Evolutionary conservation across 1,140 invertebrate genomes (phyloP), one percentile per base, ranked within the genome.

Genomic region (Drosophila lacteicornis): DNA sequence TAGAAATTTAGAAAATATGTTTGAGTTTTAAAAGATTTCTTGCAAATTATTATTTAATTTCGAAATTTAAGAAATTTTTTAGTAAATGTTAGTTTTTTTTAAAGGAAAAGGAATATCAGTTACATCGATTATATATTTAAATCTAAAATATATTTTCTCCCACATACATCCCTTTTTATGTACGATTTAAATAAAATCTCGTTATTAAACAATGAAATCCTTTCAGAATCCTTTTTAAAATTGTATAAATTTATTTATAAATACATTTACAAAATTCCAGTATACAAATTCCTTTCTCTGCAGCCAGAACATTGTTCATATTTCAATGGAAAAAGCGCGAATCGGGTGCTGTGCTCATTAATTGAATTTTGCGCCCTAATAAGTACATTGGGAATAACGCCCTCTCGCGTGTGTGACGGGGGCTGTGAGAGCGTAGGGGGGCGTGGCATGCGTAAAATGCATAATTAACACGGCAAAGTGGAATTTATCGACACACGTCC

Each of bases 321-420:
- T 27, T 67, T 67, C 42, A 67, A 63, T 47, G n/a, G 15, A 53
- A 67, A 69, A 69, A 69, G 22, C 46, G 38, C 27, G 19, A 53
- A 45, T 51, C 38, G 66, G 43, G 17, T 59, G 75, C 30, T 65
- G 67, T 46, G 70, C 79, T 87, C 70, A 79, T 87, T 87, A 86
- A 86, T 82, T 87, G 83, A 82, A 86, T 86, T 56, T 87, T 69
- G 61, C 70, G 75, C 79, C 56, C 75, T 87, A 87, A 86, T 87
- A 87, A 79, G 55, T 68, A 60, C 79, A 42, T 50, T 57, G 46
- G 73, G 73, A 69, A 67, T 22, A 38, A 36, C 47, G 47, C 38
- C 56, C 53, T 22, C 12, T 12, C 15, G 58, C 43, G 17, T 45
- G 15, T 12, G 13, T 6, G 13, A 7, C 30, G 13, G 3, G 17